Evolutionary conservation across 2,797 vertebrate species (phyloP).

Genomic region (Poeciliopsis turneri): DNA sequence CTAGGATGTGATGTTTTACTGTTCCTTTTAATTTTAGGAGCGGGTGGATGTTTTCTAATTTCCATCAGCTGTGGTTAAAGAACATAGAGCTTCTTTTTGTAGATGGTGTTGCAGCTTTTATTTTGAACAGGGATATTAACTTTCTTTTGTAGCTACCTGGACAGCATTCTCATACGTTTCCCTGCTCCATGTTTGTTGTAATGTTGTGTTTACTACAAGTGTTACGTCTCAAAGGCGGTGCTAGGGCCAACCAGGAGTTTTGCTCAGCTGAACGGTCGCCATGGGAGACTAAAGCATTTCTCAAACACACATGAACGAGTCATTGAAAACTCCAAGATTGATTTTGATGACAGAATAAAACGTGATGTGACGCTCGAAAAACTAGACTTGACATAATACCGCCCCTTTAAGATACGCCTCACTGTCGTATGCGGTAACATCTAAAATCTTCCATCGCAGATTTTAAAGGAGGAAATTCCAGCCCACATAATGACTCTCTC

Average conservation of each 20-base stretch:
- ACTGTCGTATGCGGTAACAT: slow-evolving; percentile 5
- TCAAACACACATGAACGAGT: too few relatives aligned
- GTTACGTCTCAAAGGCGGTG: too few relatives aligned
- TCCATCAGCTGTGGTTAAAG: not conserved
- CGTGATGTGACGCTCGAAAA: too few relatives aligned
- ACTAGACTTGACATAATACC: too few relatives aligned
- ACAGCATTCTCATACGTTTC: not conserved
- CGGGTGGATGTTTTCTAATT: too few relatives aligned
- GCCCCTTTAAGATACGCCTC: slow-evolving; percentile 12
- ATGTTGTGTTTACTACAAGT: not conserved
- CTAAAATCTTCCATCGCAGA: slow-evolving; percentile 39
- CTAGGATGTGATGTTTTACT: too few relatives aligned
- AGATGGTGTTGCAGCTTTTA: not conserved
- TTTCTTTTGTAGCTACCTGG: not conserved
- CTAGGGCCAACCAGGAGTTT: too few relatives aligned
- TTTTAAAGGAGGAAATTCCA: slow-evolving; percentile 38
- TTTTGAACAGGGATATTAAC: not conserved
- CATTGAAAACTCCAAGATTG: too few relatives aligned
- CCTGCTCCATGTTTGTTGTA: not conserved
- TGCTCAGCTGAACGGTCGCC: too few relatives aligned
- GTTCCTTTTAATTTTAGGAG: too few relatives aligned
- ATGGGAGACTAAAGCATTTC: too few relatives aligned
- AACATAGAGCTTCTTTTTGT: not conserved
- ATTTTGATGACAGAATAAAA: too few relatives aligned
- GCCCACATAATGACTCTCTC: slow-evolving; percentile 18